Evolutionary conservation across 2,888 invertebrate species (phyloP), one percentile per base, ranked within the genome.

Genomic region (Lycocerus yunnanus): DNA sequence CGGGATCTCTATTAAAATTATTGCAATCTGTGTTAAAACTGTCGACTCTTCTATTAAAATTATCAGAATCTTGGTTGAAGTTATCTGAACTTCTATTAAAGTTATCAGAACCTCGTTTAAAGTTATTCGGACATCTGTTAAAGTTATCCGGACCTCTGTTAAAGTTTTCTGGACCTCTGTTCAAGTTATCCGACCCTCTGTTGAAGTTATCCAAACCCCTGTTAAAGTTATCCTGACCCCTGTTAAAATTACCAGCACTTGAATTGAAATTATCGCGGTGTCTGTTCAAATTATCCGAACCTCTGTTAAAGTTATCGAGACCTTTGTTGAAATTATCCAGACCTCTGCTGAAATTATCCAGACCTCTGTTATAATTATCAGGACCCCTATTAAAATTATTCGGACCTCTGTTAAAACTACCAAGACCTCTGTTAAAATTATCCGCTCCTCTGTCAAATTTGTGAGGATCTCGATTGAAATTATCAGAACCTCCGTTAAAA

Each of bases 181-280:
- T 71, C 58, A 77, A 71, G 60, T 75, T 65, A 68, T 76, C 75
- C n/a, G 73, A 66, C 13, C 75, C 73, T 72, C 74, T 14, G 13
- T 69, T 69, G 59, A 63, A 69, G 20, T 69, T 68, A 66, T 72
- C 15, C n/a, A 67, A 21, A 2, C 77, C 76, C 58, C 71, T 67
- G 58, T 76, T 77, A 15, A 61, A 69, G 15, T 65, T 72, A n/a
- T 20, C 60, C 11, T 16, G 16, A 15, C 58, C 43, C 59, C 67
- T 68, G 13, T 69, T 69, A 27, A 68, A 71, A 1, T 21, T 21
- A 27, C 43, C 60, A 15, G 72, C 59, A 63, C 43, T n/a, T 69
- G 18, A 18, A 15, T 74, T 72, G 43, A 60, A 75, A 66, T 75
- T 65, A 58, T 72, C 72, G 6, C 18, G 13, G 65, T 63, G 61